Evolutionary conservation across 64 coral and sea anemone species (phyloP).

Genomic region (Hydrozoanthus tunicans): DNA sequence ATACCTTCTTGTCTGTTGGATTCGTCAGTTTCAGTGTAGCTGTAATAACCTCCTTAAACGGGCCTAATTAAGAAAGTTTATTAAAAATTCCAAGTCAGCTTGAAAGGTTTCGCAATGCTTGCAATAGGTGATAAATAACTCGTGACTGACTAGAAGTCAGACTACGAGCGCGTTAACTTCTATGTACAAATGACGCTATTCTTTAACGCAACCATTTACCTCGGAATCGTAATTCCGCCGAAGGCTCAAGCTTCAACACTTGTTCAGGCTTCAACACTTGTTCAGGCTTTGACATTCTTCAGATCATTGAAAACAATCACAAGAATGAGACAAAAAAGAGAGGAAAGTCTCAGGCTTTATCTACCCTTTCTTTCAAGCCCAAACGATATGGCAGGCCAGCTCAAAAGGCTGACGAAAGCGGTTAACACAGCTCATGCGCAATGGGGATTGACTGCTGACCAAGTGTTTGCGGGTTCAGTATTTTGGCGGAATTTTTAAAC

Average conservation of each 20-base stretch:
- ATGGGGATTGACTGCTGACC: background rate
- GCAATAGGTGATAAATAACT: slow-evolving; percentile 34
- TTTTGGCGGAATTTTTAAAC: slow-evolving; percentile 51
- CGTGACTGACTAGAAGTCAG: background rate
- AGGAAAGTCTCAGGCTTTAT: slow-evolving; percentile 54
- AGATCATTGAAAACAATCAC: slow-evolving; percentile 73
- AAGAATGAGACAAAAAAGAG: slow-evolving; percentile 20
- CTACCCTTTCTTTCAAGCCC: background rate
- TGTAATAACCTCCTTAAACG: slow-evolving; percentile 93
- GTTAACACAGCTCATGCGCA: slow-evolving; percentile 29
- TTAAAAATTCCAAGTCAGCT: slow-evolving; percentile 14
- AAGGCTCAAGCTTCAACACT: slow-evolving; percentile 91
- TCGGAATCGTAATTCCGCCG: slow-evolving; percentile 85
- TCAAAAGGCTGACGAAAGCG: slow-evolving; percentile 77
- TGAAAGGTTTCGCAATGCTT: slow-evolving; percentile 8
- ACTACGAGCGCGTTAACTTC: slow-evolving; percentile 3
- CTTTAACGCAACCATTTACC: slow-evolving; percentile 59
- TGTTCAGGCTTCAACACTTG: slow-evolving; percentile 91
- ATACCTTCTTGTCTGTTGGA: slow-evolving; percentile 86
- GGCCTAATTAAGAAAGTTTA: slow-evolving; percentile 59
- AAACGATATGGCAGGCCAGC: slow-evolving; percentile 92
- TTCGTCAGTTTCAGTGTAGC: slow-evolving; percentile 91
- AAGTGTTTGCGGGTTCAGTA: background rate
- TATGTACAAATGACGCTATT: background rate
- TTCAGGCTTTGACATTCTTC: slow-evolving; percentile 82